phyloP scores from a whole-genome alignment of 1,140 invertebrate genomes.

The Aphidius ervi region DNA sequence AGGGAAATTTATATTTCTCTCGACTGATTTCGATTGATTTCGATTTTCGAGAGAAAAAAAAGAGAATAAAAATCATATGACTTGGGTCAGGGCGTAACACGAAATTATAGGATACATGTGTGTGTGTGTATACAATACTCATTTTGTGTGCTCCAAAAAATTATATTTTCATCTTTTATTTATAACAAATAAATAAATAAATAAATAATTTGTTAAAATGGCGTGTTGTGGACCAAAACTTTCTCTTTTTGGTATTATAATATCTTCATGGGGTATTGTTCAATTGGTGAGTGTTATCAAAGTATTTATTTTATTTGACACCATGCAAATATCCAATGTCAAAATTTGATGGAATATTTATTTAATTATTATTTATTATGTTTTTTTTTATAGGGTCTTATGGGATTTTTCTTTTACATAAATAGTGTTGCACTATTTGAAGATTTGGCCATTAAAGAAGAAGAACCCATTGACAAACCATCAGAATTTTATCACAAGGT shows the following conservation, averaged over 20 bases:
- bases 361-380: slow-evolving; percentile 18
- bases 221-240: slow-evolving; percentile 86
- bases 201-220: slow-evolving; percentile 53
- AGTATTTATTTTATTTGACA: slow-evolving; percentile 2
- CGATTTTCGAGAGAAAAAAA: too few relatives aligned
- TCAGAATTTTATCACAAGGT: slow-evolving; percentile 64
- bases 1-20: background rate
- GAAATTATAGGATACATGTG: too few relatives aligned
- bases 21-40: too few relatives aligned
- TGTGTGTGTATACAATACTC: too few relatives aligned
- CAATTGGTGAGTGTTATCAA: slow-evolving; percentile 68
- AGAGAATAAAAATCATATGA: too few relatives aligned
- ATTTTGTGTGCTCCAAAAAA: too few relatives aligned
- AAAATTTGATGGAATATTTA: slow-evolving; percentile 15
- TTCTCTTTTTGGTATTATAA: slow-evolving; percentile 82
- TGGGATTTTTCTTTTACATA: slow-evolving; percentile 86
- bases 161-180: background rate
- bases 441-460: slow-evolving; percentile 65
- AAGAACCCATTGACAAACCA: slow-evolving; percentile 43
- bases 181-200: background rate
- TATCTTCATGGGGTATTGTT: slow-evolving; percentile 87
- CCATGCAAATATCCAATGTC: background rate
- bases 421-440: slow-evolving; percentile 81
- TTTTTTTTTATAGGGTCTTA: slow-evolving; percentile 68
- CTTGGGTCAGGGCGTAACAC: too few relatives aligned